Conservation (phyloP, 2,113 vertebrate species). For the Lanius collurio region DNA sequence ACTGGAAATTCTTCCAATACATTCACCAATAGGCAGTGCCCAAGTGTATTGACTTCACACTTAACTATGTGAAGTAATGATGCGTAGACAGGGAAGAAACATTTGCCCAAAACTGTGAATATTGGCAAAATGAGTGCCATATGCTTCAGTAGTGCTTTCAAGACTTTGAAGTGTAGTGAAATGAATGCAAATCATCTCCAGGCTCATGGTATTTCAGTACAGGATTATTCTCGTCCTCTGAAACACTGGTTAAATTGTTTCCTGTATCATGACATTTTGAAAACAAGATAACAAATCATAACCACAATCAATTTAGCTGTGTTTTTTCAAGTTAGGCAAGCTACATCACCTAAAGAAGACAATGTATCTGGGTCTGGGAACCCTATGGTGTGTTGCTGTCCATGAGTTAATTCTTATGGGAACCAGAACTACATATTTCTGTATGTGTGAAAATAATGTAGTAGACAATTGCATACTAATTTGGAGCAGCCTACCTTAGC, state of each 20-base stretch:
- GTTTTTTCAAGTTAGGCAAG: neutral
- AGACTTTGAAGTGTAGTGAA: neutral
- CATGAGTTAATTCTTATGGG: neutral
- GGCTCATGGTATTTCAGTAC: neutral
- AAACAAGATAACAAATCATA: neutral
- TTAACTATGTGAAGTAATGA: neutral
- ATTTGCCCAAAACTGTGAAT: neutral
- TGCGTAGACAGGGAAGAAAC: neutral
- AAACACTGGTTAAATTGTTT: neutral
- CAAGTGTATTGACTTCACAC: neutral
- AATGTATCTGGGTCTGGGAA: neutral
- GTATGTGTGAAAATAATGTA: neutral
- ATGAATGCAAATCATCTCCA: neutral
- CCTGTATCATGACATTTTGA: neutral
- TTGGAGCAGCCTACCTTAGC: neutral
- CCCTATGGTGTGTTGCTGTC: neutral
- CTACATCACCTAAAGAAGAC: neutral
- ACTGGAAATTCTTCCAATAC: neutral
- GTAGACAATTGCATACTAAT: neutral
- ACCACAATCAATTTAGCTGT: neutral
- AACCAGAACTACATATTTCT: neutral
- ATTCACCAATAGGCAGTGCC: neutral
- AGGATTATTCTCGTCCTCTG: neutral
- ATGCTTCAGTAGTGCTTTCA: neutral
- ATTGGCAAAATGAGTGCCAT: neutral